phyloP scores from a whole-genome alignment of 2,888 invertebrate genomes.

The Eilema griseolum region DNA sequence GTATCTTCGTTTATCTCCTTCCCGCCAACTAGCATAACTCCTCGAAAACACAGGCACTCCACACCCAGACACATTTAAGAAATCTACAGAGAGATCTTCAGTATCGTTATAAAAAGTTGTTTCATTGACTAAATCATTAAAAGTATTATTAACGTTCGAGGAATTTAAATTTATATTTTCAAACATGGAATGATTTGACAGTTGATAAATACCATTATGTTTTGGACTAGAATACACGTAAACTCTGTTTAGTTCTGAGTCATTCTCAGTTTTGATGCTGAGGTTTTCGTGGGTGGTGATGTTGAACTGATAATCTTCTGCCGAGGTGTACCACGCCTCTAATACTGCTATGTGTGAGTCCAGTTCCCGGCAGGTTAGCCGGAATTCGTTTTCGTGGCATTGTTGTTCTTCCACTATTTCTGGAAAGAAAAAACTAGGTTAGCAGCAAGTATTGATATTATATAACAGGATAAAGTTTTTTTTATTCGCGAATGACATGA shows the following conservation, averaged over 20 bases:
- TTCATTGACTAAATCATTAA: slow-evolving; percentile 60
- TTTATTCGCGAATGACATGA: neutral
- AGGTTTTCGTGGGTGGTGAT: slow-evolving; percentile 62
- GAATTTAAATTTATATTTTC: slow-evolving; percentile 48
- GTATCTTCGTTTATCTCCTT: slow-evolving; percentile 71
- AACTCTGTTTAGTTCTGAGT: slow-evolving; percentile 76
- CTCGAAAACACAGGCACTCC: slow-evolving; percentile 68
- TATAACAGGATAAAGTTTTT: too few species aligned
- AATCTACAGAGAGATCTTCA: slow-evolving; percentile 67
- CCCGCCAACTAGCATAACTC: slow-evolving; percentile 81
- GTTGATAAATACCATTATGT: slow-evolving; percentile 77
- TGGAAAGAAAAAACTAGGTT: slow-evolving; percentile 70
- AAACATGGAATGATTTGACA: slow-evolving; percentile 69
- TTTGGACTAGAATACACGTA: slow-evolving; percentile 82
- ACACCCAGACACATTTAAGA: slow-evolving; percentile 71
- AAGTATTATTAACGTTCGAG: slow-evolving; percentile 48
- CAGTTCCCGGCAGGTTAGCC: slow-evolving; percentile 88
- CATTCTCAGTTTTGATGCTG: slow-evolving; percentile 74
- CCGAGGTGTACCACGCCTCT: slow-evolving; percentile 87
- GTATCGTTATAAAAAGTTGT: slow-evolving; percentile 66
- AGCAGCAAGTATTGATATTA: neutral
- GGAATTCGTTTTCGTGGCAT: slow-evolving; percentile 87
- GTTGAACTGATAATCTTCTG: slow-evolving; percentile 69
- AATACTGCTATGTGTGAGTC: slow-evolving; percentile 89
- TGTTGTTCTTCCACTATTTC: slow-evolving; percentile 89